phyloP scores from a whole-genome alignment of 2,797 vertebrate genomes.

The Coregonus ussuriensis region DNA sequence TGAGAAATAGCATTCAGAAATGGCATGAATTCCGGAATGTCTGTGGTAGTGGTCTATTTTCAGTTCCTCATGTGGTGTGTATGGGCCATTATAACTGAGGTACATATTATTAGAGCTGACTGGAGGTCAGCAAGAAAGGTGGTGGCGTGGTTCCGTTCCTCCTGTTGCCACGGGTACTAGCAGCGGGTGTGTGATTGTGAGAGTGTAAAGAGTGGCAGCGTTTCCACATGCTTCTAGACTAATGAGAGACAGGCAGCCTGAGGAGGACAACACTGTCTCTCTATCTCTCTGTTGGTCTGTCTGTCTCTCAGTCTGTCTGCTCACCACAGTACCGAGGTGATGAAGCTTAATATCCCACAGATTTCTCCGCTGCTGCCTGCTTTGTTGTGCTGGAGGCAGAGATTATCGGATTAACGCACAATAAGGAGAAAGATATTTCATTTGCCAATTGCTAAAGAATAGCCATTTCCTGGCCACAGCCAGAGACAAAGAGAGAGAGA shows the following conservation, averaged over 20 bases:
- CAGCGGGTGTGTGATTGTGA: not conserved
- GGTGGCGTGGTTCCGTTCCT: slow-evolving; percentile 18
- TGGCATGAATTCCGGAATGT: not conserved
- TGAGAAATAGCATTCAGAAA: slow-evolving; percentile 30
- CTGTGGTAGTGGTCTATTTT: slow-evolving; percentile 31
- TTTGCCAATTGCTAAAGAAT: slow-evolving; percentile 30
- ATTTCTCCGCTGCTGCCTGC: slow-evolving; percentile 27
- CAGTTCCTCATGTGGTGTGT: slow-evolving; percentile 32
- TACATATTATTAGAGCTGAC: slow-evolving; percentile 23
- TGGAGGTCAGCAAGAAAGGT: slow-evolving; percentile 45
- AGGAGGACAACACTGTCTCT: slow-evolving; percentile 26
- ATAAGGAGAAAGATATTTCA: slow-evolving; percentile 40
- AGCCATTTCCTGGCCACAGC: slow-evolving; percentile 22
- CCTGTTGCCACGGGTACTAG: not conserved
- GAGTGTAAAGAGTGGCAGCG: not conserved
- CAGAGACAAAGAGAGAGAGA: not conserved
- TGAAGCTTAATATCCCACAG: slow-evolving; percentile 54
- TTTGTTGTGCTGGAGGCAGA: slow-evolving; percentile 57
- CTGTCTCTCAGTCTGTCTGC: slow-evolving; percentile 53
- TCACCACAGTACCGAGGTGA: slow-evolving; percentile 39
- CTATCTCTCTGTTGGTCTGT: slow-evolving; percentile 47
- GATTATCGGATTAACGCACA: slow-evolving; percentile 67
- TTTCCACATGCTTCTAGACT: not conserved
- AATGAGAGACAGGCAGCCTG: not conserved
- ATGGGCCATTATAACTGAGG: slow-evolving; percentile 7